A percentile compares a stretch with the other conserved stretches of the same genome.
These are phyloP conservation scores for Actinia tenebrosa DNA, from an alignment of 64 coral and sea anemone species.

Conservation along the genomic window DNA sequence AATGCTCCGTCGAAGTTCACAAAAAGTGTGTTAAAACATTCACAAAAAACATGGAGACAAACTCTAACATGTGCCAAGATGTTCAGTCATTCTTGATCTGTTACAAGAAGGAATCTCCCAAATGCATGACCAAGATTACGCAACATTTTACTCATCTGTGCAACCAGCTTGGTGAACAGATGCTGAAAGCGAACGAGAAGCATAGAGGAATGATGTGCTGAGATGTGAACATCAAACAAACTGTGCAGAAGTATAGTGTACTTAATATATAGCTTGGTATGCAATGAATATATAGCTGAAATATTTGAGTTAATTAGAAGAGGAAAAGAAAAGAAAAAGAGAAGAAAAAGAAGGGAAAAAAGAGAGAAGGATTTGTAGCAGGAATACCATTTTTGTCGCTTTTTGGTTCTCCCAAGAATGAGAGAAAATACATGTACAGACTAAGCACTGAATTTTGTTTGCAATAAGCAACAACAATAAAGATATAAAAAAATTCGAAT, in stretches of 20 bases:
- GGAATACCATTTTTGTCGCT: too few species aligned
- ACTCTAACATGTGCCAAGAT: slow-evolving; percentile 78
- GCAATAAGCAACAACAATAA: too few species aligned
- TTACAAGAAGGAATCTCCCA: slow-evolving; percentile 35
- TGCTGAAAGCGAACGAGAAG: slow-evolving; percentile 36
- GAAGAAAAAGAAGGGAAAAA: too few species aligned
- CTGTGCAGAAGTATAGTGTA: neutral
- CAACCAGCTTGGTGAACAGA: slow-evolving; percentile 53
- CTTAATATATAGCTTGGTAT: neutral
- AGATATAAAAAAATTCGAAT: too few species aligned
- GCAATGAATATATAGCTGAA: too few species aligned
- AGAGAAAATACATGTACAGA: too few species aligned
- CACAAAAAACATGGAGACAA: slow-evolving; percentile 33
- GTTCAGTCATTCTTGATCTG: slow-evolving; percentile 68
- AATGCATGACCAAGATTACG: slow-evolving; percentile 13
- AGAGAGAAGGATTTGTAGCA: too few species aligned
- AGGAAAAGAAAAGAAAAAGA: too few species aligned
- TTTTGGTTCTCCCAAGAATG: too few species aligned
- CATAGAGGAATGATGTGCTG: slow-evolving; percentile 73
- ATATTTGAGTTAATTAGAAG: too few species aligned
- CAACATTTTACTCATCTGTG: slow-evolving; percentile 61
- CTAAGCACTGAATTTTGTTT: too few species aligned
- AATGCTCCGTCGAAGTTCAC: slow-evolving; percentile 40
- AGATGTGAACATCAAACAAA: neutral
- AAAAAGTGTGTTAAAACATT: slow-evolving; percentile 46